Evolutionary conservation across 2,113 vertebrate genomes (phyloP).

Genomic region (Polypterus senegalus): DNA sequence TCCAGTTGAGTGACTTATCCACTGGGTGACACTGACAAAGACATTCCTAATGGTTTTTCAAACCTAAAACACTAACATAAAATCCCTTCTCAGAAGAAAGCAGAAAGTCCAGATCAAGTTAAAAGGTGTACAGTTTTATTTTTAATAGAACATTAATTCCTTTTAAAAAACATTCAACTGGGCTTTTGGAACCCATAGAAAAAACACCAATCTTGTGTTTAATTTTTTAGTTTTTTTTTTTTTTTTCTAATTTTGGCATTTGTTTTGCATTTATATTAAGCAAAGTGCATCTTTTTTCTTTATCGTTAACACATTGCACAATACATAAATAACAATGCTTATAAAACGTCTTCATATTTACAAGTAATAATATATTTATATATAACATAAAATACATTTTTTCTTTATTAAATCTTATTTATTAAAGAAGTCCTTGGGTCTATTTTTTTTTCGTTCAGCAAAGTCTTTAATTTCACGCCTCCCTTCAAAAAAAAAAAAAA

Average conservation of each 20-base stretch:
- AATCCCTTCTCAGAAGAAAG: no score
- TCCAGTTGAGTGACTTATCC: no score
- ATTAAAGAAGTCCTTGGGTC: slow-evolving; percentile 60
- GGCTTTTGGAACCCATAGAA: slow-evolving; percentile 47
- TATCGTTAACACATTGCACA: slow-evolving; percentile 99
- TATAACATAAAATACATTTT: slow-evolving; percentile 99
- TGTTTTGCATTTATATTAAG: slow-evolving; percentile 99
- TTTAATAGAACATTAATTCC: slow-evolving; percentile 58
- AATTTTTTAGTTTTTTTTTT: slow-evolving; percentile 58
- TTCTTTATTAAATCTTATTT: slow-evolving; percentile 89
- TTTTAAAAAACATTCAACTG: slow-evolving; percentile 59
- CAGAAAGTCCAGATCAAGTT: slow-evolving; percentile 19
- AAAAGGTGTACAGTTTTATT: slow-evolving; percentile 44
- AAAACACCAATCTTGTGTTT: slow-evolving; percentile 38
- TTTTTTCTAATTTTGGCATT: slow-evolving; percentile 81
- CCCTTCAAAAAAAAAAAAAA: background rate
- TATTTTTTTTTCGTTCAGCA: slow-evolving; percentile 36
- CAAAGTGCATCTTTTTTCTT: slow-evolving; percentile 98
- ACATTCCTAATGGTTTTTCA: no score
- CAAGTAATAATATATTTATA: slow-evolving; percentile 99
- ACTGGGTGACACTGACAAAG: no score
- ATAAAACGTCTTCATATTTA: slow-evolving; percentile 99
- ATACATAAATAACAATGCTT: slow-evolving; percentile 99
- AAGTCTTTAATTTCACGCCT: slow-evolving; percentile 35
- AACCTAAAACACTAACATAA: no score